Evolutionary conservation across 2,888 invertebrate species (phyloP), one percentile per base, ranked within the genome.

Genomic region (Drosophila affinis): DNA sequence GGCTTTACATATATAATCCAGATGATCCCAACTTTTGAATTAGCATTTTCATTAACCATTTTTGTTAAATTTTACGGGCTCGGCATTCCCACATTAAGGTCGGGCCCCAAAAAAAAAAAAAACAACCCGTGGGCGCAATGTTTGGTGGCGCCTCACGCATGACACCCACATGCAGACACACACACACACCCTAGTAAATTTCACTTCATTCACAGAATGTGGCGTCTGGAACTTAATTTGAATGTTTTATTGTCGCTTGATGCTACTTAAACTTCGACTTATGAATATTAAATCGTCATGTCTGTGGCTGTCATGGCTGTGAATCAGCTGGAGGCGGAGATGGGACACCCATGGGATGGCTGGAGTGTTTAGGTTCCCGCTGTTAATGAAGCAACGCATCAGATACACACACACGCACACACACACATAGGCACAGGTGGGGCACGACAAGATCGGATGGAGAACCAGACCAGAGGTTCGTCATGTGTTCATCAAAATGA

Each of bases 81-180:
- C 54, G 32, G 67, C 62, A 65, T 71, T 67, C 71, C 75, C 70
- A 56, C 65, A 75, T 62, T 70, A 62, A 69, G 62, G 59, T 60
- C 60, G 68, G 27, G 44, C 47, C 24, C 68, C 34, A 34, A 34
- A 34, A 29, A 62, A 32, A 47, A 47, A 9, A 62, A 32, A 47
- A 47, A 9, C 45, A 24, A 56, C 47, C 47, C 55, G 60, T 67
- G 61, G 65, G 58, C 52, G 61, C 39, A 39, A 39, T 39, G 39
- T 57, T 53, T 21, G 24, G 64, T 69, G 82, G 82, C 83, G 83
- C 83, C 83, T 73, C 83, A 83, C 85, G 82, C 82, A 69, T 64
- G 52, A 61, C 74, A 53, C 87, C 83, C 76, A 82, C 81, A 67
- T 63, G 52, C 24, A 46, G 9, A 51, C 18, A 18, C 52, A 67